These are phyloP conservation scores for Marcusenius ussheri DNA, from an alignment of 2,113 vertebrate genomes.

Conservation along the genomic window DNA sequence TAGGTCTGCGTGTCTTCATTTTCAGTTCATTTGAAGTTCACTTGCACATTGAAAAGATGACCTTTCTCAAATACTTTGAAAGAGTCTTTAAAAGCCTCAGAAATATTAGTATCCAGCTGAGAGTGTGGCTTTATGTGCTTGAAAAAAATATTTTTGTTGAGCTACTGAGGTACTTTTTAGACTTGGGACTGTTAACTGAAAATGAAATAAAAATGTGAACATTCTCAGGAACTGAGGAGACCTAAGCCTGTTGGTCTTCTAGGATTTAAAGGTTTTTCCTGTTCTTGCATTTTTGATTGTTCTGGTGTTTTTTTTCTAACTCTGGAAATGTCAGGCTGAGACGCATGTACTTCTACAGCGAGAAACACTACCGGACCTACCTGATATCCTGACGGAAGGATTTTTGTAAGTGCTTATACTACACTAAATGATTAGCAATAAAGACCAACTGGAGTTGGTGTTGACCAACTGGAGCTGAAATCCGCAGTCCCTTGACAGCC, in stretches of 20 bases:
- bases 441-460: background rate
- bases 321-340: background rate
- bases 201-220: background rate
- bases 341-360: background rate
- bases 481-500: background rate
- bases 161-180: background rate
- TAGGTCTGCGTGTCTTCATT: background rate
- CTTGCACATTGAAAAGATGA: background rate
- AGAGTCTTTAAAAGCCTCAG: background rate
- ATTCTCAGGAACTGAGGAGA: background rate
- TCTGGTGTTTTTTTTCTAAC: background rate
- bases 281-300: slow-evolving; percentile 5
- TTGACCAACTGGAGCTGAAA: background rate
- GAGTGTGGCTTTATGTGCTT: background rate
- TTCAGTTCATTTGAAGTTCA: background rate
- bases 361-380: background rate
- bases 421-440: background rate
- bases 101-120: background rate
- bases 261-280: background rate
- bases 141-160: background rate
- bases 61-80: background rate
- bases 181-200: background rate
- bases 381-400: background rate
- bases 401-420: background rate
- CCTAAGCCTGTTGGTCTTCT: background rate